Conservation (phyloP, 2,113 vertebrate species). For the Indicator maculatus region DNA sequence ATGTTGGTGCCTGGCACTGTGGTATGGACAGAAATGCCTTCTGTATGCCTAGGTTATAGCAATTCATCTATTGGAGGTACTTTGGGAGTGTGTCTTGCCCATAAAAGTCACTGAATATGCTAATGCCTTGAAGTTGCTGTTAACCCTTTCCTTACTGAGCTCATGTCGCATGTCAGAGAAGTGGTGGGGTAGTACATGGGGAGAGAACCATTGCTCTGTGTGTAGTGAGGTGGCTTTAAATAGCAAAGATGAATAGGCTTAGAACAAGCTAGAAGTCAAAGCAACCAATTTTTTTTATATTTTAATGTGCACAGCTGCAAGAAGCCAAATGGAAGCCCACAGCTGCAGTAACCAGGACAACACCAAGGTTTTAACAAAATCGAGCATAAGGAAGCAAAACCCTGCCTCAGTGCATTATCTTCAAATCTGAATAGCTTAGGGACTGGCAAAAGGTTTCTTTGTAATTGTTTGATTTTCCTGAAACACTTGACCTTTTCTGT, state of each 20-base stretch:
- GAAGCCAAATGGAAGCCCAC: not conserved
- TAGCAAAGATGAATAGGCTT: not conserved
- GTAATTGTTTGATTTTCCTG: not conserved
- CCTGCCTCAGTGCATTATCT: not conserved
- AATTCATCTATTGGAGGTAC: too few species aligned
- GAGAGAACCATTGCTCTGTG: not conserved
- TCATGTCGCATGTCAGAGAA: not conserved
- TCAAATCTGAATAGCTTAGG: slow-evolving; percentile 2
- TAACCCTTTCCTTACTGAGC: not conserved
- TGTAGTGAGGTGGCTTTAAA: not conserved
- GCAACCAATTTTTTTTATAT: not conserved
- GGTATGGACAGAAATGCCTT: not conserved
- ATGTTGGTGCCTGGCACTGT: rapidly evolving
- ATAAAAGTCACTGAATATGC: not conserved
- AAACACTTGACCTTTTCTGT: slow-evolving; percentile 5
- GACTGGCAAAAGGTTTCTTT: not conserved
- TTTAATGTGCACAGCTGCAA: not conserved
- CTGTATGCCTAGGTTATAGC: rapidly evolving
- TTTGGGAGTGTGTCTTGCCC: not conserved
- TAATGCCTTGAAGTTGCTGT: not conserved
- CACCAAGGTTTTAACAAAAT: slow-evolving; percentile 21
- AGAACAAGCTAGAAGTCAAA: slow-evolving; percentile 1
- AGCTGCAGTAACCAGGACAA: slow-evolving; percentile 44
- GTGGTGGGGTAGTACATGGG: too few species aligned
- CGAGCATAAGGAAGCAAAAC: not conserved